A percentile compares a stretch with the other conserved stretches of the same genome.
phyloP scores from a whole-genome alignment of 2,797 vertebrate genomes.

The Euphonia xanthogaster region DNA sequence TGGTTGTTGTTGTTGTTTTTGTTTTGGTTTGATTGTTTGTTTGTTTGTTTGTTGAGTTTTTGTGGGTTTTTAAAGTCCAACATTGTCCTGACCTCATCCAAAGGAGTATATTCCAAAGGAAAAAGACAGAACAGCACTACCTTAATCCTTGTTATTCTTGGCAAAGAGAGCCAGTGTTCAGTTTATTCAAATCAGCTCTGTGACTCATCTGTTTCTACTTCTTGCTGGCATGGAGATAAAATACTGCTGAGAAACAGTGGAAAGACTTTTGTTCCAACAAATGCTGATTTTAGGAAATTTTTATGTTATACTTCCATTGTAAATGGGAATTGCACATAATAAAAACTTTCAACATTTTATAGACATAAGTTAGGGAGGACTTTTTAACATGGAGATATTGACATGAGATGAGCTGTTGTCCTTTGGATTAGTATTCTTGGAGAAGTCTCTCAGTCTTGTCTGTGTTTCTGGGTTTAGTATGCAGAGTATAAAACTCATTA shows the following conservation, averaged over 20 bases:
- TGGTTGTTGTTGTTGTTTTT: background rate
- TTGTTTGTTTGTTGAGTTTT: background rate
- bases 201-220: conserved; percentile 29
- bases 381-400: background rate
- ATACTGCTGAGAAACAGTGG: background rate
- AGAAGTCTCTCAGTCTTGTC: background rate
- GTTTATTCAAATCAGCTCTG: background rate
- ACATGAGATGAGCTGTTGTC: background rate
- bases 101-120: background rate
- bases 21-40: background rate
- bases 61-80: background rate
- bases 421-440: background rate
- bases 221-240: conserved; percentile 26
- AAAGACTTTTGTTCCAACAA: background rate
- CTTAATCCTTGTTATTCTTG: conserved; percentile 4
- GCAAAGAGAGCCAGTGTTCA: background rate
- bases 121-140: background rate
- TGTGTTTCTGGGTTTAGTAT: background rate
- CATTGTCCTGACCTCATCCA: background rate
- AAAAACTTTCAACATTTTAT: background rate
- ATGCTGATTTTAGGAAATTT: background rate
- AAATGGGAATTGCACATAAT: background rate
- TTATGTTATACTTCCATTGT: background rate
- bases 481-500: background rate
- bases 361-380: background rate